These are phyloP conservation scores for Eleutherodactylus coqui DNA, from an alignment of 2,797 vertebrate genomes.

Conservation along the genomic window DNA sequence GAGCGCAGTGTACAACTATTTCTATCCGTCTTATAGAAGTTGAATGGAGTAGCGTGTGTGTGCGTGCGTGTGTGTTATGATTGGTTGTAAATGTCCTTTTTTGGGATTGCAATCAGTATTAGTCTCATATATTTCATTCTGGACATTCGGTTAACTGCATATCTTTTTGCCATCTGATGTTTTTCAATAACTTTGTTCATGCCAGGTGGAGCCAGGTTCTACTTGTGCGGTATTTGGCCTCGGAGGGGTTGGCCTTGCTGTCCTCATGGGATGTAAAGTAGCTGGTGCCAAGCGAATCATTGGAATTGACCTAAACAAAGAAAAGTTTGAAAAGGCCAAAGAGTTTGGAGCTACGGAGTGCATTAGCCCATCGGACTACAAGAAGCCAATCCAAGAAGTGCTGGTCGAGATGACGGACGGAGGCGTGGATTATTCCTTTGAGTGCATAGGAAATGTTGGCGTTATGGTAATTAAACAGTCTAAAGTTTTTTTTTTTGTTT, in stretches of 20 bases:
- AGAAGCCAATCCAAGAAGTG: conserved; percentile 85
- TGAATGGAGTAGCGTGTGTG: no score
- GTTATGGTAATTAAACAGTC: conserved; percentile 82
- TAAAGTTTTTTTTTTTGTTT: background rate
- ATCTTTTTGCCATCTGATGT: background rate
- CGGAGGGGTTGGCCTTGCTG: conserved; percentile 91
- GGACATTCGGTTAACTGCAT: background rate
- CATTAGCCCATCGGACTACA: conserved; percentile 86
- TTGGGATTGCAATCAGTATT: no score
- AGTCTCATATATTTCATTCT: background rate
- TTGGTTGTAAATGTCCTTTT: no score
- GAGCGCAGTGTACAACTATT: no score
- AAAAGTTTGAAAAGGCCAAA: conserved; percentile 87
- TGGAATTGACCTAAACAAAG: conserved; percentile 87
- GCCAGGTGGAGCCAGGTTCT: conserved; percentile 89
- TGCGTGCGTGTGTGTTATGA: no score
- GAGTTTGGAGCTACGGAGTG: conserved; percentile 92
- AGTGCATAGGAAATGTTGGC: conserved; percentile 89
- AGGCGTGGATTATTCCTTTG: conserved; percentile 92
- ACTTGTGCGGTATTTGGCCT: conserved; percentile 92
- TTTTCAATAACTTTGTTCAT: background rate
- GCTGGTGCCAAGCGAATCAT: conserved; percentile 91
- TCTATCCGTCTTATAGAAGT: no score
- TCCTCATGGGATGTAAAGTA: conserved; percentile 92
- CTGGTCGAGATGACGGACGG: conserved; percentile 87